Percentiles rank a stretch among this genome's conserved stretches.
These are phyloP conservation scores for Furnarius figulus DNA, from an alignment of 2,113 vertebrate genomes.

Conservation along the genomic window DNA sequence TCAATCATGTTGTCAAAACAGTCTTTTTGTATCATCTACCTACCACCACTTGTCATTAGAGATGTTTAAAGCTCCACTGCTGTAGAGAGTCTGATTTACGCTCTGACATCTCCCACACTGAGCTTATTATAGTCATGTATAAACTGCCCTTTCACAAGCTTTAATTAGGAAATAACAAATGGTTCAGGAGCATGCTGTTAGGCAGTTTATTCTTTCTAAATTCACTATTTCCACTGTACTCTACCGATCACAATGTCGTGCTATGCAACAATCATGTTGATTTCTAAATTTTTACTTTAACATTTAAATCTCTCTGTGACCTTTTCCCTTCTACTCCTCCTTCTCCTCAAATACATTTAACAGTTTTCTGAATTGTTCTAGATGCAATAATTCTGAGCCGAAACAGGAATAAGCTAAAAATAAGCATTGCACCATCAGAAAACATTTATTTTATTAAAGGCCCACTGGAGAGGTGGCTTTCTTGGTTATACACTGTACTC, in stretches of 20 bases:
- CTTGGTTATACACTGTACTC: background rate
- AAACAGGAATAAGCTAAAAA: slow-evolving; percentile 47
- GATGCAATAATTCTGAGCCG: slow-evolving; percentile 32
- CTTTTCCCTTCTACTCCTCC: slow-evolving; percentile 36
- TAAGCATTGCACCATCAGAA: slow-evolving; percentile 37
- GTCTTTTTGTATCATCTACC: slow-evolving; percentile 59
- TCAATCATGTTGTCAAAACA: slow-evolving; percentile 67
- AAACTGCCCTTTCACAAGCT: slow-evolving; percentile 51
- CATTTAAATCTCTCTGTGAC: slow-evolving; percentile 51
- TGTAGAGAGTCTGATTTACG: slow-evolving; percentile 46
- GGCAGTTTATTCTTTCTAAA: slow-evolving; percentile 59
- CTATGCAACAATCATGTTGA: slow-evolving; percentile 36
- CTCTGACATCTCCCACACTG: slow-evolving; percentile 45
- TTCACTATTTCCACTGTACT: slow-evolving; percentile 41
- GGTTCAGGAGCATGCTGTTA: slow-evolving; percentile 15
- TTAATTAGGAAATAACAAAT: slow-evolving; percentile 64
- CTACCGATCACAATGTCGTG: slow-evolving; percentile 32
- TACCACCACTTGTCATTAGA: slow-evolving; percentile 50
- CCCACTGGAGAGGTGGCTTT: slow-evolving; percentile 48
- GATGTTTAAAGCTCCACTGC: slow-evolving; percentile 44
- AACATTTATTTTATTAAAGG: slow-evolving; percentile 56
- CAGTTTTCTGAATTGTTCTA: slow-evolving; percentile 45
- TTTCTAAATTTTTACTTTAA: slow-evolving; percentile 44
- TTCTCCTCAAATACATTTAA: slow-evolving; percentile 29
- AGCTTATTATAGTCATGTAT: slow-evolving; percentile 59